phyloP scores from a whole-genome alignment of 2,888 invertebrate species.

The Agyllia agylla region DNA sequence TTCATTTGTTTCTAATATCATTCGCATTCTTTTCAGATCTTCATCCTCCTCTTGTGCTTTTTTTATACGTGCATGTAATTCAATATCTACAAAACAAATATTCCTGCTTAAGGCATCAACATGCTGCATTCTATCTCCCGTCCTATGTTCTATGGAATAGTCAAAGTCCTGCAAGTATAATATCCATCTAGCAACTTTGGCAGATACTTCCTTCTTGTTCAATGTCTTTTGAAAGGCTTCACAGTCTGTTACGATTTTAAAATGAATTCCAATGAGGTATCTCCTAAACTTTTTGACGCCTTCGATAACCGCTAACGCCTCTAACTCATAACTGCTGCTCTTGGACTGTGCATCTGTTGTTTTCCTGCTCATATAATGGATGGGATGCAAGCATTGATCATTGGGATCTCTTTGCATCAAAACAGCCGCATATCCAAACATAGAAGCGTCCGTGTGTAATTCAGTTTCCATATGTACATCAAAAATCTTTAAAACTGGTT shows the following conservation, averaged over 20 bases:
- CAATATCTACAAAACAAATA: background rate
- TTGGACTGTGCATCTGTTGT: background rate
- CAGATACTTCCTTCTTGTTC: background rate
- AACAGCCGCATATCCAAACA: background rate
- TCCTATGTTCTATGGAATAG: constrained; percentile 40
- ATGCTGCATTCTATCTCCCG: constrained; percentile 55
- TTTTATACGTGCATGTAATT: background rate
- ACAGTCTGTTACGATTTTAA: background rate
- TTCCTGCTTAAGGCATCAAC: constrained; percentile 33
- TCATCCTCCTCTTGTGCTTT: background rate
- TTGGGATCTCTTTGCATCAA: background rate
- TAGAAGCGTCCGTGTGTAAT: background rate
- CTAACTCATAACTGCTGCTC: background rate
- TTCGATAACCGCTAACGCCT: background rate
- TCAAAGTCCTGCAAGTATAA: constrained; percentile 43
- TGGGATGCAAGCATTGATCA: background rate
- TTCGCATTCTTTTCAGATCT: background rate
- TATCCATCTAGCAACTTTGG: constrained; percentile 51
- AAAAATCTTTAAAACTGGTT: background rate
- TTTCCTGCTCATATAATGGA: background rate
- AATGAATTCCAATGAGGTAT: background rate
- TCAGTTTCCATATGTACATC: background rate
- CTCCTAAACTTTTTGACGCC: background rate
- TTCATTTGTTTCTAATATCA: background rate
- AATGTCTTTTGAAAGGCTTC: background rate